phyloP scores from a whole-genome alignment of 2,113 vertebrate species.

The Sciurus niger region DNA sequence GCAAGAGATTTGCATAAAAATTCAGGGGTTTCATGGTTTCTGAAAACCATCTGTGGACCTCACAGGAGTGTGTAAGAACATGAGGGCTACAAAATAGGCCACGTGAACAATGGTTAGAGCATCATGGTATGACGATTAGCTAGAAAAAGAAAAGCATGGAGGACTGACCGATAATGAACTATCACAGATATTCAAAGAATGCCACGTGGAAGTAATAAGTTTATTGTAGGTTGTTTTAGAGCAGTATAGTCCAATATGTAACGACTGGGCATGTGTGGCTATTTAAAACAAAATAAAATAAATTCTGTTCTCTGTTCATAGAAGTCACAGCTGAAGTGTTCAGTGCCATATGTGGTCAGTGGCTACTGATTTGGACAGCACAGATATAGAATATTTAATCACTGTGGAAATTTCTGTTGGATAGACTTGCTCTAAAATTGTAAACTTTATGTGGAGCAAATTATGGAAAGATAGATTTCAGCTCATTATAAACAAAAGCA shows the following conservation, averaged over 20 bases:
- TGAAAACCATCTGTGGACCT: slow-evolving; percentile 31
- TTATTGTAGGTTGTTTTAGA: slow-evolving; percentile 39
- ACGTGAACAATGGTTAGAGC: background rate
- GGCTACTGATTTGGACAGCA: background rate
- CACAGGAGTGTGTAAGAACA: background rate
- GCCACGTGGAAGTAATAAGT: background rate
- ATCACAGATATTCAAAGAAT: background rate
- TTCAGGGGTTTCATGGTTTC: slow-evolving; percentile 6
- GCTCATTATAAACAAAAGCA: background rate
- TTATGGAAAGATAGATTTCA: slow-evolving; percentile 38
- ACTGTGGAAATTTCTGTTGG: background rate
- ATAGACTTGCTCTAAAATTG: slow-evolving; percentile 1
- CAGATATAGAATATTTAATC: background rate
- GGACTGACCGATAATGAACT: background rate
- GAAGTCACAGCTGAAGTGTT: background rate
- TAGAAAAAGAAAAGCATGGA: background rate
- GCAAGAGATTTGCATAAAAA: slow-evolving; percentile 43
- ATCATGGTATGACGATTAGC: background rate
- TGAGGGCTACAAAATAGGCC: background rate
- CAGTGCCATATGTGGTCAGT: background rate
- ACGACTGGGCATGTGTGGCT: background rate
- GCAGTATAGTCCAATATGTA: background rate
- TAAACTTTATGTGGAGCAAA: background rate
- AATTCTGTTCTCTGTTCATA: background rate
- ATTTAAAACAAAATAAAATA: background rate